Conservation (phyloP, 2,888 invertebrate species). For the Philaethria dido region DNA sequence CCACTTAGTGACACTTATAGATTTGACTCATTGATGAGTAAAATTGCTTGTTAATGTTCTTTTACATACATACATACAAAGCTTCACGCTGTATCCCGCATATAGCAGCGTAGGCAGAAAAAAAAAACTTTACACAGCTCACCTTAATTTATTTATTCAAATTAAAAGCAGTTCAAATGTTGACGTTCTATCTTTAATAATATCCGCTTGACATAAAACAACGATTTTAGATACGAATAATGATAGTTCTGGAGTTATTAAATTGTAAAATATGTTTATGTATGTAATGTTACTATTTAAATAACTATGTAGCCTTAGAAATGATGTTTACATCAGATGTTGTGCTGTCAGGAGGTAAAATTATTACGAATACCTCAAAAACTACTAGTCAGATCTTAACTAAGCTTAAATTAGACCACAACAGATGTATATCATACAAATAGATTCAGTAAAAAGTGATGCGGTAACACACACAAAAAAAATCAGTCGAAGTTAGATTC, state of each 20-base stretch:
- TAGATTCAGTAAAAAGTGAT: too few species aligned
- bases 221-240: slow-evolving; percentile 24
- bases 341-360: not conserved
- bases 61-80: too few species aligned
- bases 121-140: slow-evolving; percentile 47
- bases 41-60: slow-evolving; percentile 2
- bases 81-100: too few species aligned
- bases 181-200: slow-evolving; percentile 36
- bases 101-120: too few species aligned
- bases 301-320: not conserved
- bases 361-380: too few species aligned
- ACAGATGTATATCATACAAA: too few species aligned
- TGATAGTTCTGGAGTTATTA: not conserved
- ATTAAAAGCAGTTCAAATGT: slow-evolving; percentile 42
- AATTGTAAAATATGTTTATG: slow-evolving; percentile 16
- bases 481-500: too few species aligned
- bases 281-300: slow-evolving; percentile 1
- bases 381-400: not conserved
- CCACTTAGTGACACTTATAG: slow-evolving; percentile 22
- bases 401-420: too few species aligned
- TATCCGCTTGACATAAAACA: slow-evolving; percentile 33
- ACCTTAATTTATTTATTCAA: slow-evolving; percentile 52
- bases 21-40: slow-evolving; percentile 25
- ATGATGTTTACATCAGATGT: not conserved
- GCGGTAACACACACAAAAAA: too few species aligned